These are phyloP conservation scores for Hypomecis atomaria DNA, from an alignment of 2,888 invertebrate species.

Conservation along the genomic window DNA sequence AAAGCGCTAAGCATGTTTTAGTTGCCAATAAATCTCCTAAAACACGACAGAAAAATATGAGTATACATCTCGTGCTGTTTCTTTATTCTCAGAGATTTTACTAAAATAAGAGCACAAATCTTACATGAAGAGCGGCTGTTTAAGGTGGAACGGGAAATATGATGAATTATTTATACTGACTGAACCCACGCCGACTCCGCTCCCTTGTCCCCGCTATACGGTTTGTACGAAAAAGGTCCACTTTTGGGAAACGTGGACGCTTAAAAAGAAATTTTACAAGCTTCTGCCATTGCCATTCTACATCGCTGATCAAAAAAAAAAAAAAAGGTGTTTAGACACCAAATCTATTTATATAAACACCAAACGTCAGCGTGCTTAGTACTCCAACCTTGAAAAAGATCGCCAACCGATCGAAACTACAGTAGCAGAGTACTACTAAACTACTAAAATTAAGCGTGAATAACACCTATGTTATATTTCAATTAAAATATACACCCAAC, in stretches of 20 bases:
- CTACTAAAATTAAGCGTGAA: too few relatives aligned
- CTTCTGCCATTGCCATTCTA: not conserved
- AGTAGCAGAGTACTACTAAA: too few relatives aligned
- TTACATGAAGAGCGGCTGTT: slow-evolving; percentile 21
- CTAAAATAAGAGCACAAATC: slow-evolving; percentile 28
- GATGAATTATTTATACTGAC: slow-evolving; percentile 24
- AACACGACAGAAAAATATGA: slow-evolving; percentile 19
- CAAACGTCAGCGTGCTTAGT: too few relatives aligned
- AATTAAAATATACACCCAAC: too few relatives aligned
- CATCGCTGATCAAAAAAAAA: too few relatives aligned
- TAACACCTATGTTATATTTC: too few relatives aligned
- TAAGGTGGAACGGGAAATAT: slow-evolving; percentile 20
- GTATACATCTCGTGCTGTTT: slow-evolving; percentile 18
- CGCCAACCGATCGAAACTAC: too few relatives aligned
- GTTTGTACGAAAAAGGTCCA: not conserved
- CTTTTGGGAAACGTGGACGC: not conserved
- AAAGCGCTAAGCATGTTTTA: slow-evolving; percentile 6
- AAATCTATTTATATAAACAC: too few relatives aligned
- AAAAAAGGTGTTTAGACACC: too few relatives aligned
- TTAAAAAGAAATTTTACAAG: not conserved
- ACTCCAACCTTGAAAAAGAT: too few relatives aligned
- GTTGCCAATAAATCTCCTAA: slow-evolving; percentile 19
- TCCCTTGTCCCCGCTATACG: not conserved
- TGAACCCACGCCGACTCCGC: slow-evolving; percentile 6
- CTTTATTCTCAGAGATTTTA: slow-evolving; percentile 31